Evolutionary conservation across 2,888 invertebrate species (phyloP), one percentile per base, ranked within the genome.

Genomic region (Ferdinandea cuprea): DNA sequence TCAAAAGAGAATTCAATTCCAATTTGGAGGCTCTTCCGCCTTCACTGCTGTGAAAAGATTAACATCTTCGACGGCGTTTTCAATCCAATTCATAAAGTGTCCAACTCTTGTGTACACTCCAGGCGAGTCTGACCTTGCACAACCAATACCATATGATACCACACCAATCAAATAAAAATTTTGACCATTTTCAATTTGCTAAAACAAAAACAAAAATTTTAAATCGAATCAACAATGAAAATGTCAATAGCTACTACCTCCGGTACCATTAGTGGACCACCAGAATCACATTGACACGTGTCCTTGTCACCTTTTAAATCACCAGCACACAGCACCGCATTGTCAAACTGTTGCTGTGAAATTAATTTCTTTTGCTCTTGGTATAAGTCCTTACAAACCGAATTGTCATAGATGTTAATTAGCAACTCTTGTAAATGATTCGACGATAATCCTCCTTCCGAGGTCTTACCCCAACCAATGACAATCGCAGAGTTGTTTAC

Each of bases 401-500:
- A 90, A 86, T 93, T 94, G n/a, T 91, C 89, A 0, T 94, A 92
- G 0, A 97, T 93, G 0, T 96, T 95, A 50, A 97, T 89, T 88
- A 94, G 94, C 9, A 95, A 91, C 59, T 95, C 94, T 88, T 94
- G 94, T 3, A 97, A 91, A 2, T 91, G 91, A 0, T 92, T 89
- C 8, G 96, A 94, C 0, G 94, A 91, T 6, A 94, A 93, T 1
- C 96, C 97, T 1, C 87, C 88, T 65, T 90, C 90, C 87, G 86
- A 85, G 0, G 90, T 89, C 80, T 86, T 88, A 25, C 91, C 91
- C 91, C 91, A 91, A 9, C 97, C 97, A 3, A 95, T 95, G 1
- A 97, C 93, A 86, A 95, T 93, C 0, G 95, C 95, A 93, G 0
- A 95, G 95, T 44, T 89, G 92, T 73, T 91, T 91, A 42, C 92